Evolutionary conservation across 2,888 invertebrate species (phyloP), one percentile per base, ranked within the genome.

Genomic region (Leptarthrus brevirostris): DNA sequence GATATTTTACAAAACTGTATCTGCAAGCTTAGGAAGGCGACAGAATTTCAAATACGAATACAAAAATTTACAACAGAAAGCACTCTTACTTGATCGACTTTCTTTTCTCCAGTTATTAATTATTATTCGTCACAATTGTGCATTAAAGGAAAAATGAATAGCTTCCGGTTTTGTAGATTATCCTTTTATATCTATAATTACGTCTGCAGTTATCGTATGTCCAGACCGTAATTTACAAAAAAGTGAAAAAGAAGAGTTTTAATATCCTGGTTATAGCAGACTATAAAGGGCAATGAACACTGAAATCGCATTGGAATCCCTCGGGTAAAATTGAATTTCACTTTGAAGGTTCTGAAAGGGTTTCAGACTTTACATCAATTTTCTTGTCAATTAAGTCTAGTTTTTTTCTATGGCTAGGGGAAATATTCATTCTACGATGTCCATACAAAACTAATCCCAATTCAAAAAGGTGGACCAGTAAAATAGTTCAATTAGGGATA

Each of bases 351-450:
- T 4, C 20, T 58, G 20, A 58, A 58, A 58, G 58, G 56, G 58
- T 58, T 58, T 58, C 36, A 18, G 58, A 58, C 20, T 58, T 58
- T 58, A 58, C 58, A 58, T 58, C 34, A 58, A 58, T 58, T 58
- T 58, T 58, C 58, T 58, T 58, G 58, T 58, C 58, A 58, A 58
- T 58, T 58, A 58, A 58, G 36, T 18, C 18, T 36, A 58, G 16
- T 58, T 58, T 58, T 40, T 34, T 58, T 34, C 58, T 56, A 14
- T 12, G 14, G 10, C 8, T 18, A 18, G 20, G 58, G 18, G 16
- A 18, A 36, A 58, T 58, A 30, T 58, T 56, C 56, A 40, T 40
- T 40, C 3, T 30, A 5, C 30, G 8, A 8, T 30, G 30, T 3
- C 8, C 8, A 8, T 8, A 30, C 30, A 8, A 30, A 30, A 30